phyloP scores from a whole-genome alignment of 2,888 invertebrate species.

The Coleophora deauratella region DNA sequence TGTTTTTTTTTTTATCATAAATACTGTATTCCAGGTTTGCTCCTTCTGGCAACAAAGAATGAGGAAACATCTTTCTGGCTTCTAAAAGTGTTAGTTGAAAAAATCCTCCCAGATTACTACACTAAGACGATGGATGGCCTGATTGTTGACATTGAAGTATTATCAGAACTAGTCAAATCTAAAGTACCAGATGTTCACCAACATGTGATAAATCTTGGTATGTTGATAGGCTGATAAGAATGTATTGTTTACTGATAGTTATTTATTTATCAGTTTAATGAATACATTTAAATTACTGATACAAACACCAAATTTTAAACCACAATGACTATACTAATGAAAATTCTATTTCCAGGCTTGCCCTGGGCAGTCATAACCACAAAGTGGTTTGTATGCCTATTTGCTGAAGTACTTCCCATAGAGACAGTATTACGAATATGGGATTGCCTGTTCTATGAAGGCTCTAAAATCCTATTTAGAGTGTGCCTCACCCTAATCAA shows the following conservation, averaged over 20 bases:
- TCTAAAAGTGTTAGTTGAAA: constrained; percentile 89
- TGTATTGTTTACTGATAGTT: constrained; percentile 2
- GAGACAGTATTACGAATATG: constrained; percentile 96
- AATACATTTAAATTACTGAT: too few relatives aligned
- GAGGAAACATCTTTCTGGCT: constrained; percentile 96
- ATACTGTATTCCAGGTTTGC: constrained; percentile 76
- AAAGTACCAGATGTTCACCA: constrained; percentile 87
- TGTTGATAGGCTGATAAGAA: constrained; percentile 14
- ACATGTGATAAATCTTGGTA: constrained; percentile 84
- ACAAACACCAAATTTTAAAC: too few relatives aligned
- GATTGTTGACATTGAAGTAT: constrained; percentile 90
- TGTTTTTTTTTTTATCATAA: too few relatives aligned
- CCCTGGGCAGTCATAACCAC: constrained; percentile 94
- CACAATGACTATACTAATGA: too few relatives aligned
- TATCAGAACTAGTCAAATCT: constrained; percentile 88
- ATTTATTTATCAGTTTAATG: not conserved
- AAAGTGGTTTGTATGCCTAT: constrained; percentile 97
- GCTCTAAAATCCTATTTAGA: constrained; percentile 92
- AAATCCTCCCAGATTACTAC: constrained; percentile 92
- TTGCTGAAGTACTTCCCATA: constrained; percentile 93
- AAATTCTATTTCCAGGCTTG: constrained; percentile 72
- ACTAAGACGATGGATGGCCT: constrained; percentile 92
- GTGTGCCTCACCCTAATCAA: constrained; percentile 90
- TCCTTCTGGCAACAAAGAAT: constrained; percentile 88
- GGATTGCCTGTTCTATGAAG: constrained; percentile 97